Percentiles rank a stretch among this genome's conserved stretches.
Conservation (phyloP, 2,113 vertebrate genomes). For the Cisticola juncidis region DNA sequence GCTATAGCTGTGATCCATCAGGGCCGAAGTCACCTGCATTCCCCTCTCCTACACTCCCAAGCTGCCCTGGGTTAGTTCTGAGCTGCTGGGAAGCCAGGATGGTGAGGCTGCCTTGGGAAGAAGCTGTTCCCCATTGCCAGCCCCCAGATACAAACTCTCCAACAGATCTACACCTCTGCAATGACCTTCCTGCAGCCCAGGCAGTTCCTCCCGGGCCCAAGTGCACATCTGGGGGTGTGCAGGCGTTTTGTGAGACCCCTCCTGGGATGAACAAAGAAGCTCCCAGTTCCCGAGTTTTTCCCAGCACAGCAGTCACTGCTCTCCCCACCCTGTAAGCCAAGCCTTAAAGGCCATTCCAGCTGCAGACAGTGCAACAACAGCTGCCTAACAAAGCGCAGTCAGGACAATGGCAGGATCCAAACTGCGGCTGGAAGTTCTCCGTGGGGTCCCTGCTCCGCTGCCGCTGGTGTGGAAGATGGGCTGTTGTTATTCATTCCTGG, state of each 20-base stretch:
- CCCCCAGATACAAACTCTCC: neutral
- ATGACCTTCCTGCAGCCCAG: neutral
- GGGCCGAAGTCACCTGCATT: neutral
- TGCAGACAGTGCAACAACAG: neutral
- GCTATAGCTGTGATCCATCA: neutral
- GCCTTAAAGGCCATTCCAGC: neutral
- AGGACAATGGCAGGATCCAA: neutral
- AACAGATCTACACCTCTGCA: fast-evolving
- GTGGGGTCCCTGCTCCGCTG: neutral
- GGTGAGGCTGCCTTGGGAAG: neutral
- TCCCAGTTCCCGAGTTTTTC: neutral
- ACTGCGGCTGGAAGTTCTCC: neutral
- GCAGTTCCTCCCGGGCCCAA: fast-evolving
- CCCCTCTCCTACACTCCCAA: neutral
- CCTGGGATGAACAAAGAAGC: fast-evolving
- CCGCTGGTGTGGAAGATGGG: neutral
- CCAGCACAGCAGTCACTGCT: neutral
- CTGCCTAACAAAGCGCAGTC: neutral
- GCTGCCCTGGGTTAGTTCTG: neutral
- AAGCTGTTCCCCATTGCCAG: neutral
- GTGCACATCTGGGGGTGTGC: neutral
- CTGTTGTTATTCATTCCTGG: slow-evolving; percentile 63
- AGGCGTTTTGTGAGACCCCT: fast-evolving
- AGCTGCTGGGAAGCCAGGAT: neutral
- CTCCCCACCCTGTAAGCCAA: fast-evolving